Evolutionary conservation across 2,113 vertebrate species (phyloP), one percentile per base, ranked within the genome.

Genomic region (Amblyopsis rosae): DNA sequence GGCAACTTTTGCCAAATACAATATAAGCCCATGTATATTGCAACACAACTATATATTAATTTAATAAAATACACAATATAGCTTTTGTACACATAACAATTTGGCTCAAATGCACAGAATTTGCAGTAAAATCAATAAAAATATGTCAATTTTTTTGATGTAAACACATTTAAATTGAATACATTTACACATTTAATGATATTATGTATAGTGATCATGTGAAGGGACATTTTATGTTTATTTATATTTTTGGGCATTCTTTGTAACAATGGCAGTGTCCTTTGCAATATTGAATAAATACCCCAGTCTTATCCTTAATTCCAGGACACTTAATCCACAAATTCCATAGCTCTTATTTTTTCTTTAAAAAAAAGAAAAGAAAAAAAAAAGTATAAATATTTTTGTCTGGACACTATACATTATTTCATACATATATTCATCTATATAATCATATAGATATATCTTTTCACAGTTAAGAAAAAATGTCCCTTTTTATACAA

Each of bases 31-130:
- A 98, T 96, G 95, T 97, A 96, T 98, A 97, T 98, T 98, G 96
- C 97, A 99, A 99, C 97, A 99, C 97, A 99, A 98, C 97, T 96
- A 99, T 99, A 99, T 99, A 99, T 99, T 99, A 98, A 98, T 99
- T 99, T 99, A 98, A 98, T 99, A 99, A 99, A 99, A 99, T 99
- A 98, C 98, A 99, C 97, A 98, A 98, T 99, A 99, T 98, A 98
- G 98, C 96, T 99, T 96, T 99, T 97, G 96, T 97, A 98, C 97
- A 99, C 96, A 93, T 94, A 98, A 99, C 98, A 96, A 96, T 99
- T 99, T 99, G 98, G 97, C 97, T 99, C 96, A 98, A 96, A 99
- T 99, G 96, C 97, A 99, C 98, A 95, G 95, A 98, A 96, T 96
- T 95, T 94, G 95, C 95, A 98, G 95, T 93, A 95, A 97, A 92